Evolutionary conservation across 2,113 vertebrate genomes (phyloP), one percentile per base, ranked within the genome.

Genomic region (Polypterus bichir): DNA sequence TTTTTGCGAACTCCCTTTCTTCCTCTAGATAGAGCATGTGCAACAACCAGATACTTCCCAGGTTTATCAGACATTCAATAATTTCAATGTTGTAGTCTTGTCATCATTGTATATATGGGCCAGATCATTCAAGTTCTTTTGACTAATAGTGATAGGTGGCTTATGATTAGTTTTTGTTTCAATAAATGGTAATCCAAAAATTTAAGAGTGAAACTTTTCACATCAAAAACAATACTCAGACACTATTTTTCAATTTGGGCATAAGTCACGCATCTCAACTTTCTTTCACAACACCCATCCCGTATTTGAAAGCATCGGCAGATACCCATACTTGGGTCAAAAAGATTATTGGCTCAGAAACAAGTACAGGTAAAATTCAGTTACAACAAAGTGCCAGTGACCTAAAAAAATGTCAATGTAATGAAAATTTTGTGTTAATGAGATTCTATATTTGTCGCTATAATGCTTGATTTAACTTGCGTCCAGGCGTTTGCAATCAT

Each of bases 161-260:
- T 55, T 5, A 55, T 55, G 4, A 5, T 55, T 49, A 5, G 60
- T 66, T 11, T 66, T 45, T 54, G 46, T 56, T 52, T 44, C 61
- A 27, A 61, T 11, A 8, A 46, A 46, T 47, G 59, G 52, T 9
- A 61, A 27, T 9, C 64, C 47, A 49, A 45, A 60, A 7, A 52
- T 10, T 8, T 52, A 52, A 10, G 51, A 52, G 10, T 52, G 51
- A 52, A 52, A 52, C 51, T 52, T 52, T 10, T 3, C 51, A 4
- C 51, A 3, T 7, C 3, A 7, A 52, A 52, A 52, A 52, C 51
- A 27, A 27, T 27, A 27, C 27, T 27, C 27, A 27, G 27, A 27
- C 27, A 27, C 27, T 27, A 27, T 27, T 52, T 52, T 27, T 27
- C 3, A 52, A 52, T n/a, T 44, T 7, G 53, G 1, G 27, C 51